Percentiles rank a stretch among this genome's conserved stretches.
Evolutionary conservation across 2,888 invertebrate species (phyloP).

Genomic region (Scaptomyza polygonia): DNA sequence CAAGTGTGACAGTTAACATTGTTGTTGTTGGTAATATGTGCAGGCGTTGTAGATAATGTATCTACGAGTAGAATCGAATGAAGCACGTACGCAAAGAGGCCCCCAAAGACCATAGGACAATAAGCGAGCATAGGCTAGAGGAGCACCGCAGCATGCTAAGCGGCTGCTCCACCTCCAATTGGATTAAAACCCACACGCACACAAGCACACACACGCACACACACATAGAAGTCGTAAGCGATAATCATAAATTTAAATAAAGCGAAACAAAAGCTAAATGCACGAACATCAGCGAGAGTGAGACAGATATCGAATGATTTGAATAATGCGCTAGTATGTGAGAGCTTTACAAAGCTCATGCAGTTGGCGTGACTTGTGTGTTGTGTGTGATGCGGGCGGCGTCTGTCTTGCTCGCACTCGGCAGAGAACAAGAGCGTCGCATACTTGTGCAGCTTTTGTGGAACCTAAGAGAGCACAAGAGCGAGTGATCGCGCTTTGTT

Average conservation of each 20-base stretch:
- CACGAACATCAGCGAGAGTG: slow-evolving; percentile 32
- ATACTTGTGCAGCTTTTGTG: slow-evolving; percentile 64
- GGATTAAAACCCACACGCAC: slow-evolving; percentile 59
- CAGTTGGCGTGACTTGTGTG: background rate
- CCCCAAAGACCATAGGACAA: slow-evolving; percentile 10
- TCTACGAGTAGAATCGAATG: slow-evolving; percentile 21
- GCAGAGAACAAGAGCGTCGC: slow-evolving; percentile 51
- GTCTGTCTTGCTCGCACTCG: slow-evolving; percentile 55
- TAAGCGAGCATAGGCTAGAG: slow-evolving; percentile 48
- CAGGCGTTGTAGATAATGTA: slow-evolving; percentile 40
- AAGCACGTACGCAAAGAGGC: slow-evolving; percentile 40
- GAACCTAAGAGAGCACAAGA: slow-evolving; percentile 67
- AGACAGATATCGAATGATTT: slow-evolving; percentile 57
- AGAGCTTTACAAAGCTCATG: slow-evolving; percentile 16
- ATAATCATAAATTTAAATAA: slow-evolving; percentile 79
- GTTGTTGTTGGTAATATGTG: slow-evolving; percentile 14
- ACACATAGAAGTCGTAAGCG: slow-evolving; percentile 13
- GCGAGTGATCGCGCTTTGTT: slow-evolving; percentile 6
- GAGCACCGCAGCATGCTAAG: slow-evolving; percentile 59
- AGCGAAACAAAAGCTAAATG: slow-evolving; percentile 18
- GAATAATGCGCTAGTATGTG: slow-evolving; percentile 57
- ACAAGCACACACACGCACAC: slow-evolving; percentile 12
- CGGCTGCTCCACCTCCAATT: slow-evolving; percentile 76
- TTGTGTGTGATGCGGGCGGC: slow-evolving; percentile 28
- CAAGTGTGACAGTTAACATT: slow-evolving; percentile 46